Conservation (phyloP, 2,888 invertebrate genomes). For the Chymomyza amoena region DNA sequence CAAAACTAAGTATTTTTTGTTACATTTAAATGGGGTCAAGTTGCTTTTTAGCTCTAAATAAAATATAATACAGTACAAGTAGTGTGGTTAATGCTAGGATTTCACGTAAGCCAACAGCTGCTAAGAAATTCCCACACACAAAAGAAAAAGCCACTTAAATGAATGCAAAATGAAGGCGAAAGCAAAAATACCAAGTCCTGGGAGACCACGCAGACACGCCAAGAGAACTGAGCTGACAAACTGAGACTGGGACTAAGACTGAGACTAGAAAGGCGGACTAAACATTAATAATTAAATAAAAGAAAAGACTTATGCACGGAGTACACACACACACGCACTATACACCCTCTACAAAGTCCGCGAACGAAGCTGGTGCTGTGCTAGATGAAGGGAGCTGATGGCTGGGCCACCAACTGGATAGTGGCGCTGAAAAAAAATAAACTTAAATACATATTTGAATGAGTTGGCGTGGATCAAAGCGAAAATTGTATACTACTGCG, state of each 20-base stretch:
- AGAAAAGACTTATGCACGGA: conserved; percentile 47
- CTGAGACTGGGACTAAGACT: background rate
- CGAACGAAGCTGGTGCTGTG: conserved; percentile 4
- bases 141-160: conserved; percentile 32
- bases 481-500: background rate
- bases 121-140: background rate
- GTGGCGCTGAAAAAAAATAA: background rate
- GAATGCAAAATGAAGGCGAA: conserved; percentile 21
- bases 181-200: background rate
- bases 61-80: background rate
- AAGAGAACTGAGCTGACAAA: conserved; percentile 31
- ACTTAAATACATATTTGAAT: conserved; percentile 56
- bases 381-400: background rate
- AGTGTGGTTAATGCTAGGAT: conserved; percentile 38
- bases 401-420: background rate
- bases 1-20: conserved; percentile 76
- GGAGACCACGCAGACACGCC: conserved; percentile 43
- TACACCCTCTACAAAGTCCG: background rate
- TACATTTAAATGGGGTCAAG: background rate
- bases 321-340: conserved; percentile 17
- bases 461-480: conserved; percentile 7
- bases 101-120: conserved; percentile 28
- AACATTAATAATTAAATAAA: conserved; percentile 68
- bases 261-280: background rate
- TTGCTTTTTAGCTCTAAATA: conserved; percentile 13